Percentiles rank a stretch among this genome's conserved stretches.
These are phyloP conservation scores for Pachydiplax longipennis DNA, from an alignment of 2,888 invertebrate genomes.

Conservation along the genomic window DNA sequence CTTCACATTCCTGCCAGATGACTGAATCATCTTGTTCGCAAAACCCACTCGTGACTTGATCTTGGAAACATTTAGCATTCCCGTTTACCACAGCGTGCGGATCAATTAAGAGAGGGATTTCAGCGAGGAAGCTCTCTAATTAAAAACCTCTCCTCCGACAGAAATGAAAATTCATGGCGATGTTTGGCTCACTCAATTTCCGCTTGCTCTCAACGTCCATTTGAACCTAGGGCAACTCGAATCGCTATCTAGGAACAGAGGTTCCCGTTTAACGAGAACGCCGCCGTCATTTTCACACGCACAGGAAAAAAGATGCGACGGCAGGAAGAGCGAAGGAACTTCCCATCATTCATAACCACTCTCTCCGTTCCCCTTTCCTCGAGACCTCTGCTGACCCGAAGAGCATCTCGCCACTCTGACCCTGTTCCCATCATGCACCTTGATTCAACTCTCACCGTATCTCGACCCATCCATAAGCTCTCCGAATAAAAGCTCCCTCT, in stretches of 20 bases:
- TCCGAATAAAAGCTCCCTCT: background rate
- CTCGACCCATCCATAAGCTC: background rate
- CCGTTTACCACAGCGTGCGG: no score
- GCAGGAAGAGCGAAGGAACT: background rate
- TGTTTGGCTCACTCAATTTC: background rate
- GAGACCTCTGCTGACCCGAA: background rate
- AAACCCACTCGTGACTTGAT: no score
- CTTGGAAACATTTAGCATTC: no score
- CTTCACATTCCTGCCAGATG: no score
- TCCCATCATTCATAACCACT: conserved; percentile 33
- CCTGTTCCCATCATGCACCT: background rate
- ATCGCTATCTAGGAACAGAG: background rate
- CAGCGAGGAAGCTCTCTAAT: background rate
- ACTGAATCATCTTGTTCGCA: no score
- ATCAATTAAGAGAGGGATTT: no score
- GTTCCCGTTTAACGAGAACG: background rate
- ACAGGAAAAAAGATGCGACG: background rate
- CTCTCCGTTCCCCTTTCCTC: background rate
- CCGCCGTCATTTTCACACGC: conserved; percentile 26
- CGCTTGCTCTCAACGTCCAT: background rate
- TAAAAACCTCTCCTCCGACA: background rate
- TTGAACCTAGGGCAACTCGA: background rate
- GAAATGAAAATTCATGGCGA: background rate
- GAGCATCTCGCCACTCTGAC: background rate
- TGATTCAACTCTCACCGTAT: background rate